Evolutionary conservation across 2,888 invertebrate genomes (phyloP), one percentile per base, ranked within the genome.

Genomic region (Dioctria linearis): DNA sequence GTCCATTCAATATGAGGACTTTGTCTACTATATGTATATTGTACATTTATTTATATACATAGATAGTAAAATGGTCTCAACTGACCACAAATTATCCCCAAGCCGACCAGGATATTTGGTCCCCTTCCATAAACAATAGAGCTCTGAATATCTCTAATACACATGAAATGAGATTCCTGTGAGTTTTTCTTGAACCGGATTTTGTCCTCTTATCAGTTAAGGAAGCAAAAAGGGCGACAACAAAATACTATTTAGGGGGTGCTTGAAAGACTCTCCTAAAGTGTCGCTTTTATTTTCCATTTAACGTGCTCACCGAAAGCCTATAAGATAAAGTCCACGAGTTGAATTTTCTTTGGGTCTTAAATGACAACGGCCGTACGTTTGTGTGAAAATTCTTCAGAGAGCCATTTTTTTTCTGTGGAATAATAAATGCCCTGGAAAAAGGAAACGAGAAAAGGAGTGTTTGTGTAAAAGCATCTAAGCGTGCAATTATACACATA

Each of bases 91-190:
- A 73, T 57, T 73, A 73, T 73, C 73, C 73, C 57, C 73, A 11
- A 49, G 66, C 76, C 63, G 54, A 49, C 63, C 61, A 37, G 76
- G 61, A 63, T 76, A 39, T 63, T 57, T 76, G 76, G 63, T 76
- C 76, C 76, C 79, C 43, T 49, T 51, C 67, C 78, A 82, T 82
- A 82, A 80, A 80, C 82, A 78, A 82, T 82, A 73, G 73, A 76
- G 66, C 63, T 61, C 79, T n/a, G 54, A 78, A 80, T 71, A 71
- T 73, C 80, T 80, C 80, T 82, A 82, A 82, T 78, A 82, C 82
- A 80, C 78, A 82, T 67, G 78, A 82, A 81, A 82, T 82, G 80
- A 78, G 76, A 78, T 82, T 76, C 79, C 71, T 67, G 80, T 25
- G 25, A 65, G 69, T 57, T 69, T 63, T 59, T 49, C 25, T 73